Evolutionary conservation across 1,140 invertebrate genomes (phyloP).

Genomic region (Drosophila athabasca): DNA sequence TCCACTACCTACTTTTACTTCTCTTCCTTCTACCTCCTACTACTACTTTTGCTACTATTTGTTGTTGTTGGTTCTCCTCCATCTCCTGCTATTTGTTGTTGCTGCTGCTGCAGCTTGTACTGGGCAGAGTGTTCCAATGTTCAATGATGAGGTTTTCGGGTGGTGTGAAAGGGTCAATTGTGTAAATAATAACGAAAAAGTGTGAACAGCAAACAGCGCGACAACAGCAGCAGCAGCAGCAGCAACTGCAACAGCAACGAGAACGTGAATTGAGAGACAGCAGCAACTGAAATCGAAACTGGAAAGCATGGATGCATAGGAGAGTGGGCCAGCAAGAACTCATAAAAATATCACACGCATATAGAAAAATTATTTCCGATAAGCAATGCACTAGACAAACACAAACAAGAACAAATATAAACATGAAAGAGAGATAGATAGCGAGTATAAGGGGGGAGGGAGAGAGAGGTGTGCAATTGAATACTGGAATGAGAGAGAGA

Average conservation of each 20-base stretch:
- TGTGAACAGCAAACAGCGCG: constrained; percentile 71
- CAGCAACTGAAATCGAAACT: constrained; percentile 59
- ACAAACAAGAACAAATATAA: constrained; percentile 57
- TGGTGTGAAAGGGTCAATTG: constrained; percentile 81
- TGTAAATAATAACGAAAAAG: constrained; percentile 80
- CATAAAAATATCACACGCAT: constrained; percentile 80
- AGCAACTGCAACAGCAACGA: constrained; percentile 27
- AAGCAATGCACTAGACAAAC: constrained; percentile 71
- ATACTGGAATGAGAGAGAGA: too few relatives aligned
- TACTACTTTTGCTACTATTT: constrained; percentile 17
- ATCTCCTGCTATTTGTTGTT: constrained; percentile 11
- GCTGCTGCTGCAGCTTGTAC: constrained; percentile 30
- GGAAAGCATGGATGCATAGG: constrained; percentile 8
- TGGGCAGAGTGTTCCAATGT: constrained; percentile 36
- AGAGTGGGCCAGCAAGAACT: constrained; percentile 30
- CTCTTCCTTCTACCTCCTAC: constrained; percentile 1
- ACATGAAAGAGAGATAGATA: constrained; percentile 19
- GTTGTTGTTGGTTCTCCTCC: constrained; percentile 14
- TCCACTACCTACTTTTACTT: too few relatives aligned
- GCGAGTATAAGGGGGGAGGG: too few relatives aligned
- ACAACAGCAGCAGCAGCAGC: constrained; percentile 18
- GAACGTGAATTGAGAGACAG: constrained; percentile 5
- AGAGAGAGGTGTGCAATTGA: too few relatives aligned
- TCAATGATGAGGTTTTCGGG: constrained; percentile 69
- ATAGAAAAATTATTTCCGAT: constrained; percentile 68